Conservation (phyloP, 30 jellyfish, hydroid and myxozoan genomes). For the Aurelia sp. region DNA sequence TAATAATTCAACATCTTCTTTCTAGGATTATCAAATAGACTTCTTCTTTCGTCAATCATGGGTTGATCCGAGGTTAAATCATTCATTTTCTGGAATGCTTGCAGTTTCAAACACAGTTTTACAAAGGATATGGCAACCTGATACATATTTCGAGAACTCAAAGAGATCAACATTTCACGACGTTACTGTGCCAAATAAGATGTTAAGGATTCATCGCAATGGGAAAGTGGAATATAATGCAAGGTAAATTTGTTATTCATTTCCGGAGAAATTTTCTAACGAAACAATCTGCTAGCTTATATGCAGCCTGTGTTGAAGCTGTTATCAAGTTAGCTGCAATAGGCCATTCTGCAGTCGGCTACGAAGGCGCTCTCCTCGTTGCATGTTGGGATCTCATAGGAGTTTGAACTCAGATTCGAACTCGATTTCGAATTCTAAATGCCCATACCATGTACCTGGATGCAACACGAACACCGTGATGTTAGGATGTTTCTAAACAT, state of each 20-base stretch:
- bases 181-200: slow-evolving; percentile 91
- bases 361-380: no score
- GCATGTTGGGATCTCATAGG: no score
- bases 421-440: no score
- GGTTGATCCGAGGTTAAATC: slow-evolving; percentile 87
- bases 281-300: no score
- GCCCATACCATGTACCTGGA: no score
- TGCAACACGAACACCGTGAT: no score
- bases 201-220: slow-evolving; percentile 84
- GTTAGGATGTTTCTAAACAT: no score
- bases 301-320: no score
- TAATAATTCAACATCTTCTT: not conserved
- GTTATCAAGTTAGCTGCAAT: no score
- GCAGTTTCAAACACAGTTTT: slow-evolving; percentile 88
- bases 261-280: no score
- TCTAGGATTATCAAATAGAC: slow-evolving; percentile 95
- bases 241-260: slow-evolving; percentile 44
- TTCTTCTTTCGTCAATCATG: slow-evolving; percentile 97
- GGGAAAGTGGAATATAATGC: slow-evolving; percentile 92
- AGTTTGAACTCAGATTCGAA: no score
- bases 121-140: slow-evolving; percentile 94
- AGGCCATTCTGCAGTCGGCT: no score
- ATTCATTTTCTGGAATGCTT: slow-evolving; percentile 79
- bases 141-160: slow-evolving; percentile 92
- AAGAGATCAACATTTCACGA: slow-evolving; percentile 92